Conservation (phyloP, 1,140 invertebrate species). For the Drosophila serrata region DNA sequence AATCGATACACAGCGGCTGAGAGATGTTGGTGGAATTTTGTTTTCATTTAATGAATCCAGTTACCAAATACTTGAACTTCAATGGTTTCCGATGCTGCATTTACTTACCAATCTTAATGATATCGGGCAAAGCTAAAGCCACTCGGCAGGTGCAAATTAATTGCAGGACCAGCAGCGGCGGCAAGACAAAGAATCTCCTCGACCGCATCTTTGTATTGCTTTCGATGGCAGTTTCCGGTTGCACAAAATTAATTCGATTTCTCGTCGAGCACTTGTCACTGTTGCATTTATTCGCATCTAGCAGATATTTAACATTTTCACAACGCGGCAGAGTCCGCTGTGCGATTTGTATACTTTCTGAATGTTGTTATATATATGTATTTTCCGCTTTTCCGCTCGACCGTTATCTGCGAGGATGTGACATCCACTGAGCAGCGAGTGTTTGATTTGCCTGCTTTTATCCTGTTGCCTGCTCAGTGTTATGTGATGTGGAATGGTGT, state of each 20-base stretch:
- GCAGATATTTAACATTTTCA: constrained; percentile 42
- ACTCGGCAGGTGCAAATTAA: constrained; percentile 28
- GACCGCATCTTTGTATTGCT: constrained; percentile 45
- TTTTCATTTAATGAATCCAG: neutral
- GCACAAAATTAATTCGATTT: neutral
- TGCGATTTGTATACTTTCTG: constrained; percentile 25
- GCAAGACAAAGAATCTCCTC: constrained; percentile 26
- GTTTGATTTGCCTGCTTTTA: constrained; percentile 56
- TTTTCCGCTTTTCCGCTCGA: constrained; percentile 9
- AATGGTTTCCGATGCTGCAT: neutral
- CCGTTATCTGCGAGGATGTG: constrained; percentile 56
- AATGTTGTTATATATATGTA: neutral
- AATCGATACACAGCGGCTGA: constrained; percentile 63
- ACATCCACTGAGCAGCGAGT: constrained; percentile 62
- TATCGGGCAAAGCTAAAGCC: constrained; percentile 65
- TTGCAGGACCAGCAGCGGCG: constrained; percentile 55
- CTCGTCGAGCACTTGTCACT: constrained; percentile 22
- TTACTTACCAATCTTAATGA: constrained; percentile 81
- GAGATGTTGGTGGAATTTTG: constrained; percentile 40
- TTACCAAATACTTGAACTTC: neutral
- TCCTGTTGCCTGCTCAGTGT: constrained; percentile 53
- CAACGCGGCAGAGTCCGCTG: constrained; percentile 23
- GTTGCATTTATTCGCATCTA: constrained; percentile 7
- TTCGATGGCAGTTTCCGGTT: constrained; percentile 13
- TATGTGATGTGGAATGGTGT: constrained; percentile 1